A percentile compares a stretch with the other conserved stretches of the same genome.
Conservation (phyloP, 2,888 invertebrate species). For the Argyresthia albistria region DNA sequence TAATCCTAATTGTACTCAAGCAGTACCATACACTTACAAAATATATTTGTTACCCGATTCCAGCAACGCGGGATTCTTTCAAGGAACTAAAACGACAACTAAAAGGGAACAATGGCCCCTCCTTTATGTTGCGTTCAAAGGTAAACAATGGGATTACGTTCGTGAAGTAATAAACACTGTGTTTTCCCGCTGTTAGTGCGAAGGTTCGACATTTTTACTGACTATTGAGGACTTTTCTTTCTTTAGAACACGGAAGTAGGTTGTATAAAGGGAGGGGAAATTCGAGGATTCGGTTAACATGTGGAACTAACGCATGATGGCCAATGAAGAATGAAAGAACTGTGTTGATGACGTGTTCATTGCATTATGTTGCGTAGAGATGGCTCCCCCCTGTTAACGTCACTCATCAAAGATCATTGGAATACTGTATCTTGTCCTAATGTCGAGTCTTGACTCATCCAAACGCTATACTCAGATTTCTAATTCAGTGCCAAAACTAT, state of each 20-base stretch:
- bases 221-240: conserved; percentile 16
- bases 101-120: not conserved
- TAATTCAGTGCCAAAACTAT: no score
- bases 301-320: no score
- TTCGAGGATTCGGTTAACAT: conserved; percentile 20
- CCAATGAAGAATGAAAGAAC: no score
- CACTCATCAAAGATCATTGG: no score
- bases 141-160: conserved; percentile 7
- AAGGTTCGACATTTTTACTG: conserved; percentile 50
- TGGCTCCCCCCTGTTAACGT: no score
- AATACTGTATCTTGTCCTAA: no score
- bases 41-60: not conserved
- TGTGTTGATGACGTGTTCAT: no score
- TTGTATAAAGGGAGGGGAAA: conserved; percentile 1
- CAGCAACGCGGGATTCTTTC: not conserved
- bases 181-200: conserved; percentile 28
- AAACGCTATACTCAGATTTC: no score
- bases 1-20: no score
- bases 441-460: no score
- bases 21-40: not conserved
- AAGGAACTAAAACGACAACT: not conserved
- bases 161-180: conserved; percentile 33
- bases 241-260: not conserved
- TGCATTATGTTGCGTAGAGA: no score
- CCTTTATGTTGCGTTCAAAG: not conserved